phyloP scores from a whole-genome alignment of 2,797 vertebrate species.

The Chelidonichthys spinosus region DNA sequence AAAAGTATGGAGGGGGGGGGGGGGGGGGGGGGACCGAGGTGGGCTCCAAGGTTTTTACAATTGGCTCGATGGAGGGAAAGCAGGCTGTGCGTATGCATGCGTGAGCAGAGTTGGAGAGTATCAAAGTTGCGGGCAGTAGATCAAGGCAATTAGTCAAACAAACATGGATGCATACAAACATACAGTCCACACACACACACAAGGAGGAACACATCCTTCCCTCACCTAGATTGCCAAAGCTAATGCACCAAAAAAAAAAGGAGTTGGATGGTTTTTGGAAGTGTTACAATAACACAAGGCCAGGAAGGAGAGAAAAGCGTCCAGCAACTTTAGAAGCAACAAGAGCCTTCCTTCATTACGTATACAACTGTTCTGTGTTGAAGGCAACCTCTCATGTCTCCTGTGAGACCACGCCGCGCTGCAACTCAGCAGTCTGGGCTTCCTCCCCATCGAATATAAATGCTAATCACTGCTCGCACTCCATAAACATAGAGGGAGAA shows the following conservation, averaged over 20 bases:
- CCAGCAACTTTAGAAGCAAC: conserved; percentile 69
- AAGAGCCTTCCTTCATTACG: conserved; percentile 81
- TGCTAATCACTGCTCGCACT: conserved; percentile 82
- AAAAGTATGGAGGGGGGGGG: conserved; percentile 26
- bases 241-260: conserved; percentile 57
- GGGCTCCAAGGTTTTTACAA: conserved; percentile 57
- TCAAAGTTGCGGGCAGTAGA: conserved; percentile 50
- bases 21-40: conserved; percentile 47
- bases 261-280: conserved; percentile 71
- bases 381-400: conserved; percentile 72
- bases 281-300: conserved; percentile 79
- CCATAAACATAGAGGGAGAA: conserved; percentile 77
- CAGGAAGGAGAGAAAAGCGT: conserved; percentile 68
- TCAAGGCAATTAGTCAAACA: conserved; percentile 55
- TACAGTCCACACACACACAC: conserved; percentile 27
- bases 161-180: conserved; percentile 53
- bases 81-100: conserved; percentile 14
- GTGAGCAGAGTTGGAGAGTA: conserved; percentile 34
- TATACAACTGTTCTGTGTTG: conserved; percentile 80
- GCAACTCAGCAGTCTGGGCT: conserved; percentile 77
- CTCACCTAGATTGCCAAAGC: conserved; percentile 69
- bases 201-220: conserved; percentile 57
- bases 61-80: conserved; percentile 58
- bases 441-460: conserved; percentile 81
- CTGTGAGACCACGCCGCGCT: conserved; percentile 65